Evolutionary conservation across 1,140 invertebrate genomes (phyloP), one percentile per base, ranked within the genome.

Genomic region (Tetragnatha versicolor): DNA sequence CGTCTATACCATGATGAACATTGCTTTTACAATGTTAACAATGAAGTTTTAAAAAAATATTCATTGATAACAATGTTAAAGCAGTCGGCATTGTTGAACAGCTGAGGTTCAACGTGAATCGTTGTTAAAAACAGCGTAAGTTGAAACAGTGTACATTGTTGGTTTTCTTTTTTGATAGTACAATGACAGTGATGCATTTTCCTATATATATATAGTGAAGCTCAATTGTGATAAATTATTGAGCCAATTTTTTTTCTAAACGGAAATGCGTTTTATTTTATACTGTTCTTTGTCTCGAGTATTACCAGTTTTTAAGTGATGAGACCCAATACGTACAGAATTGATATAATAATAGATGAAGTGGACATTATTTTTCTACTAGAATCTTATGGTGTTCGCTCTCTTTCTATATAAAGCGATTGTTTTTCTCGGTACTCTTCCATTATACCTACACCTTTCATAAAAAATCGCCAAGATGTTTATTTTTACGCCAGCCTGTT

Each of bases 281-380:
- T 49, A 33, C 29, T 37, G 42, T 35, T 73, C 42, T 73, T 73
- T 73, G 31, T 39, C 20, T 58, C 22, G 35, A 60, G 29, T 60
- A 42, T 68, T 68, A 47, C 27, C 22, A 20, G 53, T 37, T 49
- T 65, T 20, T 61, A 14, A 33, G 14, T 20, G 51, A 4, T 12
- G 6, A 55, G 6, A 49, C 22, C n/a, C 37, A 27, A 70, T n/a
- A 31, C 17, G 66, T 53, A n/a, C n/a, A n/a, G n/a, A n/a, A n/a
- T n/a, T n/a, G 25, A 70, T 33, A n/a, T 42, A 60, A 27, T 37
- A 51, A 42, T 14, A 65, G 27, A 39, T 55, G 9, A 37, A 70
- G 25, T 7, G 14, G 49, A 60, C 53, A 73, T 73, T 73, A 73
- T 73, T 73, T 73, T 73, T 73, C 42, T 73, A 73, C 69, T 73